Evolutionary conservation across 2,113 vertebrate genomes (phyloP), one percentile per base, ranked within the genome.

Genomic region (Ciconia stormi): DNA sequence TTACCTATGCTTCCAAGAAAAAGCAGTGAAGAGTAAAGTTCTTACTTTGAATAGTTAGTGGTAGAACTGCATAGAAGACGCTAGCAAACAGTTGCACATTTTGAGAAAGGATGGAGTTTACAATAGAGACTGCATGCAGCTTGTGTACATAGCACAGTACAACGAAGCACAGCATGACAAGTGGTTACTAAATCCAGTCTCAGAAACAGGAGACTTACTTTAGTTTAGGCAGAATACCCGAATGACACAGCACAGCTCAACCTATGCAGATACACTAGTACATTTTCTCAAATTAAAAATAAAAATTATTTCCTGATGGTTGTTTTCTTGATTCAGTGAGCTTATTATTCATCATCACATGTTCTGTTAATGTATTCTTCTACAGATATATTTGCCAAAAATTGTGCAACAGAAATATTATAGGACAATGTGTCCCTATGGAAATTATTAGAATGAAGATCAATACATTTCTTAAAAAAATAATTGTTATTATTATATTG

Each of bases 161-260:
- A 56, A 14, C 0, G 0, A 49, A 56, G 29, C 16, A 53, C 42
- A 30, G 21, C 32, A 36, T 10, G 21, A 56, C 29, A 90, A 59
- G 23, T 13, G 21, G 17, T 18, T 87, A 13, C 21, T 17, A 82
- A 85, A 40, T 6, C 14, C 16, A 44, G 26, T 20, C 21, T 71
- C 61, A 76, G 65, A 74, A 90, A 70, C 16, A 69, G 38, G 7
- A 56, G 8, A 52, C 23, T 82, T 36, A 29, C 23, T 83, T 89
- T 27, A 83, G 30, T 21, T 23, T 53, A 32, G 34, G 52, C 34
- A 78, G 55, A 44, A 56, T 3, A 84, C 40, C 8, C 2, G 2
- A 70, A 58, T 25, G 42, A 38, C 11, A 59, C 29, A 65, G 16
- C 36, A 77, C 49, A 80, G 34, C 40, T 73, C 63, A 56, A 29